Evolutionary conservation across 2,113 vertebrate genomes (phyloP), one percentile per base, ranked within the genome.

Genomic region (Tursiops truncatus): DNA sequence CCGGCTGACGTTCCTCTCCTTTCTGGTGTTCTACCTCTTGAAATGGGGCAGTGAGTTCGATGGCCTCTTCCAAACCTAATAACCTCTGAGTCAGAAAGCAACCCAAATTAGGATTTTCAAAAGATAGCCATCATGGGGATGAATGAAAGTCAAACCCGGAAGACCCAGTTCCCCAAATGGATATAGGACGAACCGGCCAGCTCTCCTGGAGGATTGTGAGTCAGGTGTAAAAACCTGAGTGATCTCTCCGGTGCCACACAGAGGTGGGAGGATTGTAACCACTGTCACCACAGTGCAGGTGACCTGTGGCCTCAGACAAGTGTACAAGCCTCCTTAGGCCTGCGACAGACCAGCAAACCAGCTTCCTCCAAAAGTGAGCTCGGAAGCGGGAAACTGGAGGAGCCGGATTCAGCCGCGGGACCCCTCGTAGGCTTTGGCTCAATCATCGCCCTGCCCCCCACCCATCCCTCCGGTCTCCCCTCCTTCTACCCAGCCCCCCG

Each of bases 241-340:
- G 25, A 41, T 10, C 12, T 28, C 73, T 2, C 0, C 0, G 2
- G 20, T 6, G 38, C 56, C 41, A 1, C 20, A 1, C 10, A 6
- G n/a, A 50, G 18, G 20, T 6, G 2, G 17, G 62, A 36, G 8
- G 31, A 4, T 14, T 18, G 8, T 2, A 15, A 31, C 62, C 25
- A 17, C 1, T 2, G 7, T 86, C 67, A 33, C n/a, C 33, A 2
- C 4, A n/a, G 28, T 1, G 3, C 13, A 23, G 47, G 62, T 4
- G 11, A 26, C 7, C 47, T 38, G 1, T 38, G 53, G 50, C 50
- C 63, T 67, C 62, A 56, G 77, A 17, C 12, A 9, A 53, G 8
- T 0, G 13, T 50, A 5, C 6, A 26, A 77, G 68, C 8, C 6
- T 0, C 70, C 47, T 44, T 36, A 18, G 26, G 77, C 33, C 67